These are phyloP conservation scores for Axinella damicornis DNA, from an alignment of 37 sponge, comb jelly and placozoan species.

Conservation along the genomic window DNA sequence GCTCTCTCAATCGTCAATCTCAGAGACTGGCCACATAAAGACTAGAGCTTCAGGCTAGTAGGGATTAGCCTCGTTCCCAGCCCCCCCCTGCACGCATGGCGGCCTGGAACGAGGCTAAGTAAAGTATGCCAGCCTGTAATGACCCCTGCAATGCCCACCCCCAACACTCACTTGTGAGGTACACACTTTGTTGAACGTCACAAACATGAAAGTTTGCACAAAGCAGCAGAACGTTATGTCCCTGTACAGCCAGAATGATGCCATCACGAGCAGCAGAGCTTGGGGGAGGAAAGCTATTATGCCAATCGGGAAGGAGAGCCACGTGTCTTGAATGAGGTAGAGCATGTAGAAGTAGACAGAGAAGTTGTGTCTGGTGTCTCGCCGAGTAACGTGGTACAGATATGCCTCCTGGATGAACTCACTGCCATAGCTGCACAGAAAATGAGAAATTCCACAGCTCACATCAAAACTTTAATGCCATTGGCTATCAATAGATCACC, in stretches of 20 bases:
- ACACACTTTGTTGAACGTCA: slow-evolving; percentile 98
- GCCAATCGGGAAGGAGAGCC: slow-evolving; percentile 56
- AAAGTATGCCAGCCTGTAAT: not conserved
- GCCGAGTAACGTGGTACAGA: slow-evolving; percentile 90
- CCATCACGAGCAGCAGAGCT: slow-evolving; percentile 57
- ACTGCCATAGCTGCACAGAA: slow-evolving; percentile 79
- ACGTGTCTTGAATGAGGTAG: slow-evolving; percentile 75
- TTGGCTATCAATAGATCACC: not conserved
- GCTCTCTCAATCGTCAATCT: no score
- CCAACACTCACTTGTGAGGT: slow-evolving; percentile 92
- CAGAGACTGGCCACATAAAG: no score
- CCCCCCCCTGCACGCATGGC: no score
- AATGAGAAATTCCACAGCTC: not conserved
- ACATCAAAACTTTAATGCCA: no score
- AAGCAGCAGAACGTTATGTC: slow-evolving; percentile 83
- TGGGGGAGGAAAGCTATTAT: slow-evolving; percentile 91
- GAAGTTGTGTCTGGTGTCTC: slow-evolving; percentile 97
- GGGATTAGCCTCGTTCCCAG: no score
- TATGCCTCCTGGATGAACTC: slow-evolving; percentile 92
- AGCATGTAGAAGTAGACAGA: slow-evolving; percentile 97
- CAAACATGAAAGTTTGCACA: slow-evolving; percentile 94
- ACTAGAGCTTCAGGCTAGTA: no score
- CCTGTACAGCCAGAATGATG: slow-evolving; percentile 56
- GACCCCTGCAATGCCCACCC: slow-evolving; percentile 3
- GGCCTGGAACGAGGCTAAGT: not conserved